These are phyloP conservation scores for Gadus macrocephalus DNA, from an alignment of 2,113 vertebrate species.

Conservation along the genomic window DNA sequence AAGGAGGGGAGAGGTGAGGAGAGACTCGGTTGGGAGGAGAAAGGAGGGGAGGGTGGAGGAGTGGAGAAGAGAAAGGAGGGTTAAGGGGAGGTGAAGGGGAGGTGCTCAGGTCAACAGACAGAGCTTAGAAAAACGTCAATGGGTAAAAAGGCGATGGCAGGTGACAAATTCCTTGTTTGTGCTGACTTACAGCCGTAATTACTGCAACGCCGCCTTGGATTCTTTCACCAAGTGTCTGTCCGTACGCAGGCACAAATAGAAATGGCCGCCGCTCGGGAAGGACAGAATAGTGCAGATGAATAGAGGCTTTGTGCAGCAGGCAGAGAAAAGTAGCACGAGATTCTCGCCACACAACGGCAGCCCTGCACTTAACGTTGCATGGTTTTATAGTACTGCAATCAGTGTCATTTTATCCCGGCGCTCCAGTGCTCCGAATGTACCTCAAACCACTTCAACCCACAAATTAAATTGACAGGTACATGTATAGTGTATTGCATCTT, in stretches of 20 bases:
- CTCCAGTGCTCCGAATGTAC: background rate
- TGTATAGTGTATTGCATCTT: no score
- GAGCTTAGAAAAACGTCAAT: constrained; percentile 34
- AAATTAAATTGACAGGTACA: background rate
- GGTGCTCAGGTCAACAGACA: constrained; percentile 25
- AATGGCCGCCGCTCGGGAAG: constrained; percentile 57
- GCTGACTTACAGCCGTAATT: constrained; percentile 59
- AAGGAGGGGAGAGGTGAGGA: no score
- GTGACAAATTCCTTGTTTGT: constrained; percentile 41
- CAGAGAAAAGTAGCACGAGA: constrained; percentile 63
- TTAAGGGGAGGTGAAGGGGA: background rate
- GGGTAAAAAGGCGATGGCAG: constrained; percentile 34
- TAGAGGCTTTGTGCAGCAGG: constrained; percentile 63
- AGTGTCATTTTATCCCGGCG: background rate
- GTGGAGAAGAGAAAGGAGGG: background rate
- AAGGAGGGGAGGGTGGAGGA: no score
- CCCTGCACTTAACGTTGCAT: constrained; percentile 48
- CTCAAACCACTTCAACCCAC: background rate
- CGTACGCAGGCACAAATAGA: constrained; percentile 47
- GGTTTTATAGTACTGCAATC: constrained; percentile 28
- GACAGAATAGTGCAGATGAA: constrained; percentile 68
- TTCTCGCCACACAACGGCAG: constrained; percentile 59
- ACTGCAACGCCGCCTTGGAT: constrained; percentile 49
- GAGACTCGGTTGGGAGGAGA: background rate
- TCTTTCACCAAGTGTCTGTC: constrained; percentile 47